phyloP scores from a whole-genome alignment of 37 sponge, comb jelly and placozoan genomes.

The Hormiphora californensis region DNA sequence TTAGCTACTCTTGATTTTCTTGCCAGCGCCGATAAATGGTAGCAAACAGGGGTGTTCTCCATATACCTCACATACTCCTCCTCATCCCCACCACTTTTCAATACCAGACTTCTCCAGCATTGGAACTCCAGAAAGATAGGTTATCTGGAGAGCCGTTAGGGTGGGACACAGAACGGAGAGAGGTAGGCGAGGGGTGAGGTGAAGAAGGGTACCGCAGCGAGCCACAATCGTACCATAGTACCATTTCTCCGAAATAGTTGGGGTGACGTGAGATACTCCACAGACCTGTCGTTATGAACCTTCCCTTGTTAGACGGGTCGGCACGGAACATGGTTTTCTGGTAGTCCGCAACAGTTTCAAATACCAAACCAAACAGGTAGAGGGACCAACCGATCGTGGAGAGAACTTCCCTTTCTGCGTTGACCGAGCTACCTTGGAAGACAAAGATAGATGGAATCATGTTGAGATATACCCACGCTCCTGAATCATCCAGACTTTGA shows the following conservation, averaged over 20 bases:
- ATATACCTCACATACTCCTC: not conserved
- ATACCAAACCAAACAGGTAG: constrained; percentile 56
- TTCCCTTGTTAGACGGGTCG: constrained; percentile 61
- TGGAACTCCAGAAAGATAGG: constrained; percentile 61
- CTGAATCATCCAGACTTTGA: constrained; percentile 61
- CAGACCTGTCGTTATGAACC: constrained; percentile 56
- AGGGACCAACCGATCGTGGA: constrained; percentile 58
- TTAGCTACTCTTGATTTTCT: not conserved
- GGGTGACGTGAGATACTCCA: constrained; percentile 64
- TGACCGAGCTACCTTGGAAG: constrained; percentile 23
- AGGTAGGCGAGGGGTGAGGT: constrained; percentile 10
- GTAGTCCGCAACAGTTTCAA: constrained; percentile 59
- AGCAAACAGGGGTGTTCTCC: constrained; percentile 61
- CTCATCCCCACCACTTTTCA: not conserved
- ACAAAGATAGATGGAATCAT: constrained; percentile 58
- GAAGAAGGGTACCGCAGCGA: constrained; percentile 54
- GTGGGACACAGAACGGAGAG: constrained; percentile 58
- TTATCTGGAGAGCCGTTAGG: constrained; percentile 49
- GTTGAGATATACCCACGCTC: constrained; percentile 58
- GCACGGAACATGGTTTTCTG: constrained; percentile 58
- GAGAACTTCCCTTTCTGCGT: not conserved
- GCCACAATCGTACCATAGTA: constrained; percentile 60
- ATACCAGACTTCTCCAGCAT: constrained; percentile 54
- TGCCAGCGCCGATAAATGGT: constrained; percentile 61
- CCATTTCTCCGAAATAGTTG: constrained; percentile 68